Conservation (phyloP, 2,113 vertebrate genomes). For the Scalopus aquaticus region DNA sequence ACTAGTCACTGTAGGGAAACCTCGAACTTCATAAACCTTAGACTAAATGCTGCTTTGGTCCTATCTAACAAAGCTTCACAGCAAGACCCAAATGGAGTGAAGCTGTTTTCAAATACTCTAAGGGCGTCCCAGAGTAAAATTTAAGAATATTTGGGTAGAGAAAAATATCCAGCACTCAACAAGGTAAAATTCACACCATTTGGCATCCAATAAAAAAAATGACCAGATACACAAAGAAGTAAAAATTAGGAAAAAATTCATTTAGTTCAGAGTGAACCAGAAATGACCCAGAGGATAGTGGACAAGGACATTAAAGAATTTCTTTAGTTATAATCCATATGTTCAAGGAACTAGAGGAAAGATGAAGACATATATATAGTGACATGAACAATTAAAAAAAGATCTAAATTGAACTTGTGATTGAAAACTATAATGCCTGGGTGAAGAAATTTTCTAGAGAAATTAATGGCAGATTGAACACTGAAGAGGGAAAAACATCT, state of each 20-base stretch:
- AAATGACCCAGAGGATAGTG: neutral
- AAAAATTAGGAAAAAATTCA: constrained; percentile 17
- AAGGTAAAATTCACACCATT: neutral
- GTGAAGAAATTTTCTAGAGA: neutral
- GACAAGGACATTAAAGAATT: neutral
- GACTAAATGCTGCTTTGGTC: neutral
- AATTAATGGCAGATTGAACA: constrained; percentile 4
- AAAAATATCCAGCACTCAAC: neutral
- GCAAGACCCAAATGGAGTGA: neutral
- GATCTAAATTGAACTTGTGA: constrained; percentile 14
- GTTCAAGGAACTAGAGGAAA: constrained; percentile 38
- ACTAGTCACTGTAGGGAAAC: neutral
- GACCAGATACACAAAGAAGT: neutral
- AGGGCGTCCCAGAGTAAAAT: neutral
- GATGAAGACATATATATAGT: neutral
- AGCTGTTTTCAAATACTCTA: neutral
- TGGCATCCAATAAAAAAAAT: constrained; percentile 25
- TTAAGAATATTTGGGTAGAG: neutral
- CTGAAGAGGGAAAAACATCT: neutral
- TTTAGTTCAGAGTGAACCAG: neutral
- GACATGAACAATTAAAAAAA: neutral
- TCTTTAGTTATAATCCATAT: neutral
- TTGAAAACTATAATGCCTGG: neutral
- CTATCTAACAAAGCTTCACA: neutral
- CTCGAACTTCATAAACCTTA: neutral